A percentile compares a stretch with the other conserved stretches of the same genome.
Evolutionary conservation across 2,797 vertebrate species (phyloP).

Genomic region (Alexandromys oeconomus): DNA sequence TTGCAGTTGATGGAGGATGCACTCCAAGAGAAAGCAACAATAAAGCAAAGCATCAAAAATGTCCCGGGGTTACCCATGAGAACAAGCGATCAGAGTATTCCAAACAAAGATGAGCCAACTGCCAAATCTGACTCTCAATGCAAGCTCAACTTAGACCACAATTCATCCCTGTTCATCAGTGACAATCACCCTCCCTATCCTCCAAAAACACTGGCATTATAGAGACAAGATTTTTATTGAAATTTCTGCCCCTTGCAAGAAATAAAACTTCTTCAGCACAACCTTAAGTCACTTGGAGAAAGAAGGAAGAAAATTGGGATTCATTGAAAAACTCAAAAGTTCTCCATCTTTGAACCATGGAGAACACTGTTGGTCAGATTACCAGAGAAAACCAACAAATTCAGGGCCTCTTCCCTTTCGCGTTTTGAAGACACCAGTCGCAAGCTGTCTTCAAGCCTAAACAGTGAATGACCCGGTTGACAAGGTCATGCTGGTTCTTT

Average conservation of each 20-base stretch:
- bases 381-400: slow-evolving; percentile 42
- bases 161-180: not conserved
- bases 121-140: not conserved
- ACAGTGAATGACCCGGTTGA: slow-evolving; percentile 49
- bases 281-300: slow-evolving; percentile 28
- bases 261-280: slow-evolving; percentile 8
- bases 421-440: not conserved
- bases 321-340: slow-evolving; percentile 37
- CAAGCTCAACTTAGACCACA: not conserved
- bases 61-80: not conserved
- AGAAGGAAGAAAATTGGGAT: slow-evolving; percentile 15
- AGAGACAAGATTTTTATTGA: not conserved
- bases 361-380: slow-evolving; percentile 14
- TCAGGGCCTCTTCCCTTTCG: not conserved
- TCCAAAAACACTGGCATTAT: slow-evolving; percentile 14
- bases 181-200: not conserved
- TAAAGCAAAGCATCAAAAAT: slow-evolving; percentile 27
- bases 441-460: slow-evolving; percentile 20
- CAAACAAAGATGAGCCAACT: slow-evolving; percentile 11
- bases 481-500: slow-evolving; percentile 76
- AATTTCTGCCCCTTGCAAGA: slow-evolving; percentile 5
- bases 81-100: not conserved
- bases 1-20: not conserved
- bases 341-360: not conserved
- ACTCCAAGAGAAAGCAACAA: slow-evolving; percentile 10